Evolutionary conservation across 2,797 vertebrate species (phyloP).

Genomic region (Hipposideros larvatus): DNA sequence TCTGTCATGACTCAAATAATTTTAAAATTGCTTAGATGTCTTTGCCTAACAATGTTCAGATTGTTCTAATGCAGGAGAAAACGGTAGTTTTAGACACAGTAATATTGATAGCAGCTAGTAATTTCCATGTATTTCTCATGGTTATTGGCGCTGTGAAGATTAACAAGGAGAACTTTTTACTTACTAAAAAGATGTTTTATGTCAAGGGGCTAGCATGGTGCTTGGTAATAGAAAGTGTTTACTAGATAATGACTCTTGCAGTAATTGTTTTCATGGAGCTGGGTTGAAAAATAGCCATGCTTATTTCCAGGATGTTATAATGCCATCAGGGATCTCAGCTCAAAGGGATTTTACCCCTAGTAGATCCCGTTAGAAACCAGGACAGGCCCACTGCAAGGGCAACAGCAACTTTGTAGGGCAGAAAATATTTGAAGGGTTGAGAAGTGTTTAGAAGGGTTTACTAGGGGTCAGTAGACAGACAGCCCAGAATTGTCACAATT

Average conservation of each 20-base stretch:
- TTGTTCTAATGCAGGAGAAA: slow-evolving; percentile 90
- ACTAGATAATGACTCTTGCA: slow-evolving; percentile 18
- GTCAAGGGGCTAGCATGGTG: slow-evolving; percentile 32
- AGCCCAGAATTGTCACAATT: background rate
- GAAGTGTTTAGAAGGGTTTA: background rate
- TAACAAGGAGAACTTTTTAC: slow-evolving; percentile 73
- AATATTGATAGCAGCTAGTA: slow-evolving; percentile 90
- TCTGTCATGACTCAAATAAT: slow-evolving; percentile 91
- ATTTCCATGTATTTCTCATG: slow-evolving; percentile 87
- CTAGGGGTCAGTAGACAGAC: background rate
- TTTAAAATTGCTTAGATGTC: slow-evolving; percentile 90
- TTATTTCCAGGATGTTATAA: background rate
- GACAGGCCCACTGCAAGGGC: background rate
- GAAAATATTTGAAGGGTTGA: background rate
- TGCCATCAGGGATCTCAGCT: background rate
- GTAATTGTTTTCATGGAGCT: slow-evolving; percentile 43
- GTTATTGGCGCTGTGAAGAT: slow-evolving; percentile 76
- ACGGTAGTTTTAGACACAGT: slow-evolving; percentile 89
- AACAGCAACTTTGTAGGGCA: background rate
- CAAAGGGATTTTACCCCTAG: background rate
- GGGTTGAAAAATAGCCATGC: slow-evolving; percentile 16
- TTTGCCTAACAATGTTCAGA: slow-evolving; percentile 90
- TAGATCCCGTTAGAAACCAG: background rate
- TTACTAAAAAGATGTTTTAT: slow-evolving; percentile 66
- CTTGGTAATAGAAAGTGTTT: background rate